These are phyloP conservation scores for Chloroceryle aenea DNA, from an alignment of 2,113 vertebrate species.

Conservation along the genomic window DNA sequence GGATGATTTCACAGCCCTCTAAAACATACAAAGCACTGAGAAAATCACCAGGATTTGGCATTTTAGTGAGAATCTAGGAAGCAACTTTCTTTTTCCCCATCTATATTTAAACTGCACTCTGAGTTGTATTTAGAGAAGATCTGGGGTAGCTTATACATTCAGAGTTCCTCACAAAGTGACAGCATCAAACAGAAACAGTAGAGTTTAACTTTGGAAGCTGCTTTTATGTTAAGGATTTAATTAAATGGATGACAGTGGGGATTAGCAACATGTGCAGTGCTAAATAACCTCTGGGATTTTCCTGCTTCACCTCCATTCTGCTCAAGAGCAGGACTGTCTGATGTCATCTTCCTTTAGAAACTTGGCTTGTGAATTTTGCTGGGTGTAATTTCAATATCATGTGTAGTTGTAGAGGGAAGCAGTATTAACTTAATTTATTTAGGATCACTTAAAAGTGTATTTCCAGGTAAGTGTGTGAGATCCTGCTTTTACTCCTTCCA, in stretches of 20 bases:
- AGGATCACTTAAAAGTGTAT: neutral
- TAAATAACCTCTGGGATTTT: neutral
- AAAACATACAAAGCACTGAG: neutral
- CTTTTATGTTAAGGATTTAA: neutral
- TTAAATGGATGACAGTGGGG: neutral
- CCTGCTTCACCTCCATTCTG: neutral
- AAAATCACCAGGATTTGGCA: neutral
- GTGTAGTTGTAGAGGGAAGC: neutral
- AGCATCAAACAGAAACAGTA: neutral
- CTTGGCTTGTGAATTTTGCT: neutral
- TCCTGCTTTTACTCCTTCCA: neutral
- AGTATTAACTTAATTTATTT: neutral
- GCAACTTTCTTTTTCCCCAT: neutral
- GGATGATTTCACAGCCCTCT: neutral
- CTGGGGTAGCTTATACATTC: neutral
- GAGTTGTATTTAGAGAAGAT: neutral
- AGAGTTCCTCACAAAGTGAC: neutral
- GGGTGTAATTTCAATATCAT: neutral
- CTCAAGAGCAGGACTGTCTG: neutral
- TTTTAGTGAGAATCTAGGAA: neutral
- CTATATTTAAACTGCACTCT: neutral
- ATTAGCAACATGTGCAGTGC: accelerated
- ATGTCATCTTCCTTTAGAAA: neutral
- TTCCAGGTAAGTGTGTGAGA: neutral
- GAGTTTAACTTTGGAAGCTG: neutral